These are phyloP conservation scores for Amblyjoppa fuscipennis DNA, from an alignment of 2,888 invertebrate genomes.

Conservation along the genomic window DNA sequence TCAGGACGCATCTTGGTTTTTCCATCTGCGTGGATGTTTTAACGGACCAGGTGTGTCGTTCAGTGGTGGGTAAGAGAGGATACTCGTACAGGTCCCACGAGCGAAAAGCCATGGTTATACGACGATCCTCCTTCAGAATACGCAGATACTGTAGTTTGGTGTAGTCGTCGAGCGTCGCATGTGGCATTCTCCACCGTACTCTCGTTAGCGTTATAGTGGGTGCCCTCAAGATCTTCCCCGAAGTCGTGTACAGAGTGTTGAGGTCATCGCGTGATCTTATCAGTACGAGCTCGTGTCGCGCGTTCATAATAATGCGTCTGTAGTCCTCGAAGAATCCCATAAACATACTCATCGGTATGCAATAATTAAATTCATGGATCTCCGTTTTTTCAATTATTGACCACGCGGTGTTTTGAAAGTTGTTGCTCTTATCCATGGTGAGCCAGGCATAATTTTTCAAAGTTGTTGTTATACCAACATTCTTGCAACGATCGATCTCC, in stretches of 20 bases:
- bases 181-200: conserved; percentile 34
- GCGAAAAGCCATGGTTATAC: conserved; percentile 29
- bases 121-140: background rate
- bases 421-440: background rate
- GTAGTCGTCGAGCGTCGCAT: conserved; percentile 24
- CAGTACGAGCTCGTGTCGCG: conserved; percentile 24
- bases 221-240: background rate
- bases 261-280: conserved; percentile 12
- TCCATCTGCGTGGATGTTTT: conserved; percentile 22
- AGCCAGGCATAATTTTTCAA: background rate
- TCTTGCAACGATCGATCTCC: conserved; percentile 5
- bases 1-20: conserved; percentile 25
- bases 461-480: background rate
- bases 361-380: conserved; percentile 13
- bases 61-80: conserved; percentile 6
- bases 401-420: background rate
- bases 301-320: conserved; percentile 20
- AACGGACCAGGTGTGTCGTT: conserved; percentile 21
- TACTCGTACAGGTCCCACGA: conserved; percentile 44
- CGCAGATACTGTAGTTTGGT: conserved; percentile 18
- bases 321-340: conserved; percentile 39
- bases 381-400: background rate
- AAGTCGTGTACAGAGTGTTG: background rate
- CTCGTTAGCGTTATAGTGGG: background rate
- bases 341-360: conserved; percentile 35